Conservation (phyloP, 2,888 invertebrate genomes). For the Spodoptera picta region DNA sequence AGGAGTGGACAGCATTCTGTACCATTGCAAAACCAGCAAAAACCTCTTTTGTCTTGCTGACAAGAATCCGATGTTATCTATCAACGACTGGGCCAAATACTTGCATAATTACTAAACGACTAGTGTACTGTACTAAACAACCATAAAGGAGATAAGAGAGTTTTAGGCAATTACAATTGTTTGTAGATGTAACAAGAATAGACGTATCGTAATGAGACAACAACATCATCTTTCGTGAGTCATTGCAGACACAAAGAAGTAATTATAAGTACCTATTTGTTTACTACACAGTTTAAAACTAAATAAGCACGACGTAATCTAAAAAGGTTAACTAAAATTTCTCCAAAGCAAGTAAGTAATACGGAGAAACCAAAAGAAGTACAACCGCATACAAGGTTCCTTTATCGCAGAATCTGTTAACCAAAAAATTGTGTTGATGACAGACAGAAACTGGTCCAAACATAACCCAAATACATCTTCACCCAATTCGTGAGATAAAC, state of each 20-base stretch:
- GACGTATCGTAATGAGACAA: neutral
- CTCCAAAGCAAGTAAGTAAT: neutral
- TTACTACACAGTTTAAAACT: neutral
- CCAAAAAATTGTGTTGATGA: conserved; percentile 49
- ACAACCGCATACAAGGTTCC: conserved; percentile 30
- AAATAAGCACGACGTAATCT: neutral
- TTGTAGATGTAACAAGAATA: neutral
- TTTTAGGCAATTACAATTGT: neutral
- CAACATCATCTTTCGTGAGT: conserved; percentile 2
- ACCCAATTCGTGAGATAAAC: conserved; percentile 60
- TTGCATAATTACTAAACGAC: conserved; percentile 50
- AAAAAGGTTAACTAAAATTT: neutral
- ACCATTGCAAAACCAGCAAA: conserved; percentile 42
- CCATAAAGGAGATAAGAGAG: neutral
- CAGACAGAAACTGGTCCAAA: conserved; percentile 60
- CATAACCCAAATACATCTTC: conserved; percentile 59
- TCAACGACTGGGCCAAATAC: conserved; percentile 49
- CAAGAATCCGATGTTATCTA: conserved; percentile 48
- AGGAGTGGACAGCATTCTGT: conserved; percentile 58
- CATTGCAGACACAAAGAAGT: neutral
- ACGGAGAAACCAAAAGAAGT: conserved; percentile 16
- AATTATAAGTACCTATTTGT: too few relatives aligned
- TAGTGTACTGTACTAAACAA: conserved; percentile 12
- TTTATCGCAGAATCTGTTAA: conserved; percentile 52
- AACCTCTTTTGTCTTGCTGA: conserved; percentile 43